Percentiles rank a stretch among this genome's conserved stretches.
Evolutionary conservation across 2,113 vertebrate genomes (phyloP).

Genomic region (Alethe castanea): DNA sequence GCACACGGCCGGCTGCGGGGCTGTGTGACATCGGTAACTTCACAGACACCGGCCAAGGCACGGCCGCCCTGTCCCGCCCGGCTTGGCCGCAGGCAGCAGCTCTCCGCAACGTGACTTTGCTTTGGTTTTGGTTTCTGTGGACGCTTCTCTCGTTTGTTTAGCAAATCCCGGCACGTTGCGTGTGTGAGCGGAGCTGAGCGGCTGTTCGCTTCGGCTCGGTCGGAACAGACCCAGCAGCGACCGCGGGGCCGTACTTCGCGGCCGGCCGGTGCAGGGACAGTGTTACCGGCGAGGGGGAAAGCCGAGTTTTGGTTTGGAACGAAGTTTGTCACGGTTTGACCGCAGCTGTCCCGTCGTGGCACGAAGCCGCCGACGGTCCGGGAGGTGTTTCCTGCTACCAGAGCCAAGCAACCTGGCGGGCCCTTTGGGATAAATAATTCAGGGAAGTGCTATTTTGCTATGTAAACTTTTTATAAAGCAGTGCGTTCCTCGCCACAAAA

Average conservation of each 20-base stretch:
- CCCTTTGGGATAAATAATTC: background rate
- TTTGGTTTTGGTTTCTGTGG: background rate
- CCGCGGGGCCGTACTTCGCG: background rate
- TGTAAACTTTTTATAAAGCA: background rate
- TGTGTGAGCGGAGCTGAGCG: background rate
- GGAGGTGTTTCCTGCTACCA: background rate
- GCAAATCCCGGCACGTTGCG: background rate
- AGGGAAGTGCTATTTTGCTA: background rate
- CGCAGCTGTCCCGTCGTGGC: background rate
- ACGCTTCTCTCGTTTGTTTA: background rate
- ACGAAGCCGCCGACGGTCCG: background rate
- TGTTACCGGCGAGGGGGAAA: background rate
- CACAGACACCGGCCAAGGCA: accelerated
- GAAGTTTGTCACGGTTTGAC: background rate
- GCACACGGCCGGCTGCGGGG: background rate
- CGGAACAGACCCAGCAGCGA: background rate
- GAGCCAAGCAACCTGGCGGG: background rate
- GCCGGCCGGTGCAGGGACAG: background rate
- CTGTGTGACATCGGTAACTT: accelerated
- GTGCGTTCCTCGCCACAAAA: background rate
- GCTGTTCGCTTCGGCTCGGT: background rate
- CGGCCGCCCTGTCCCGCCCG: background rate
- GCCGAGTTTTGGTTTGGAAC: background rate
- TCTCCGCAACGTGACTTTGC: background rate
- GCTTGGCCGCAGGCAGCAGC: background rate